Base-by-base conservation (phyloP, 2,888 invertebrate genomes). In the Allophyes oxyacanthae region DNA sequence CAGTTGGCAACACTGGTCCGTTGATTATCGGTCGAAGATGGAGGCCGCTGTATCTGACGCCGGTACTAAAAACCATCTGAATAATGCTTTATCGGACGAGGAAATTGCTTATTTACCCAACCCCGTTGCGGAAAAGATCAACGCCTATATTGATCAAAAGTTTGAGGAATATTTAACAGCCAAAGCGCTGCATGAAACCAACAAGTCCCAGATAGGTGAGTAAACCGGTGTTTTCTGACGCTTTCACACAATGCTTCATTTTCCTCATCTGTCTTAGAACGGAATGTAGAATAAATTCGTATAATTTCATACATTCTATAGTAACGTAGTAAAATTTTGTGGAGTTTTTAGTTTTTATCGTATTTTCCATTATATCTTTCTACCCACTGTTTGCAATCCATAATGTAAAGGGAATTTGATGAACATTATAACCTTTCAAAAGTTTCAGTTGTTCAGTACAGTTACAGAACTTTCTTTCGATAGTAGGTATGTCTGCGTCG, bases 91-190 rank as follows among this genome's bases (percentile, higher is more conserved):
- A 84, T 88, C 92, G 44, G 86, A 90, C 68, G 75, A 85, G 60
- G 94, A 94, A 85, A 74, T 91, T 57, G 79, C 85, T 42, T 81
- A 75, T 67, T 73, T 94, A 68, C 87, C 94, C 14, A 77, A 79
- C 63, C 74, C 79, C 34, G 74, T 92, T 69, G 86, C 85, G 51
- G 80, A 94, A 71, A 97, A 97, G 89, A 91, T 97, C 36, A 95
- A 96, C 75, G 85, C 74, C 4, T 92, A 89, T 63, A 92, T 93
- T 76, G 93, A 92, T 58, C 72, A 95, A 55, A 95, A 96, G 83
- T 95, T 96, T 81, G 96, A 96, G 77, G 96, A 96, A 84, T 96
- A 96, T 70, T 92, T 97, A 76, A 96, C 96, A 53, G 95, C 96
- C 26, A 97, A 96, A 88, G 97, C 97, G 2, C 94, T 97, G 28